Evolutionary conservation across 2,797 vertebrate genomes (phyloP), one percentile per base, ranked within the genome.

Genomic region (Acanthiza pusilla): DNA sequence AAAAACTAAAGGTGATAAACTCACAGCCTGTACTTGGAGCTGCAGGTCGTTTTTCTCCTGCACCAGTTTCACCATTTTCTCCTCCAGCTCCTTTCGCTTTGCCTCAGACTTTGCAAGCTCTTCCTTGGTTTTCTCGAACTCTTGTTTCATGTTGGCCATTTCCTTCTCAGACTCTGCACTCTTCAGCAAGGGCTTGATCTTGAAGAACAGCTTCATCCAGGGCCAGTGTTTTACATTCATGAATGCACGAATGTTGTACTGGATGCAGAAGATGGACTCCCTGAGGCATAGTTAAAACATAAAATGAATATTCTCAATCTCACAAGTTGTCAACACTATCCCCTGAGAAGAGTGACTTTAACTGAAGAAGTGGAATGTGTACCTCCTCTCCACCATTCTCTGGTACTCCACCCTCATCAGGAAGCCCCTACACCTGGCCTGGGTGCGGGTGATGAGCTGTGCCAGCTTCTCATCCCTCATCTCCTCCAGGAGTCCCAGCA

Each of bases 191-290:
- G 99, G 98, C 73, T 99, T 99, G 74, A 99, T 99, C 94, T 98
- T 99, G 97, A 99, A 99, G 92, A 98, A 99, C 10, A 99, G 93
- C 94, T 99, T 99, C 99, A 99, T 99, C 99, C 99, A 99, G 65
- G 99, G 98, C 99, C 98, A 98, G 80, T 98, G 97, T 54, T 98
- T 98, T 3, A 98, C 98, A 2, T 98, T 98, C 98, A 98, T 98
- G 97, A 98, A 98, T 25, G 98, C 96, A 5, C 98, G 97, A 30
- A 98, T 16, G 5, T 98, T 98, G 96, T 98, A 98, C 75, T 98
- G 98, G 89, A 98, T 98, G 29, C 95, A 95, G 88, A 95, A 98
- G 9, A 98, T 62, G 19, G 98, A 97, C 7, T 99, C 98, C 74
- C 99, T 99, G 79, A 76, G 60, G 40, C 13, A 57, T 25, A 57